Conservation (phyloP, 2,888 invertebrate genomes). For the Latheticus oryzae region DNA sequence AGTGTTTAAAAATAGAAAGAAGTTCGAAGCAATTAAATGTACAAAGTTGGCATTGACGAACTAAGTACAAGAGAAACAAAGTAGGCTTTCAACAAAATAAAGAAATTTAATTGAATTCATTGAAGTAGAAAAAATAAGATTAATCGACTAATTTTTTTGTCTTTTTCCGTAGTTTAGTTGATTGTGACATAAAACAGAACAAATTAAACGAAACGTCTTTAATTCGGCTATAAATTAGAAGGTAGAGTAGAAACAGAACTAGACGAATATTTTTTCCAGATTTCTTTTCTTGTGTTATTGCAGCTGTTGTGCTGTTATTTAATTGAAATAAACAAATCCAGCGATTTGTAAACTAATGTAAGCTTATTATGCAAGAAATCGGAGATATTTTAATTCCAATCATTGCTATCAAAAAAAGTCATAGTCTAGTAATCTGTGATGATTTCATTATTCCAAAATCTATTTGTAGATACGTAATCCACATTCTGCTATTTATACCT, state of each 20-base stretch:
- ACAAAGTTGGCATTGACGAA: constrained; percentile 33
- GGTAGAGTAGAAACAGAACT: constrained; percentile 2
- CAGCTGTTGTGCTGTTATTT: constrained; percentile 23
- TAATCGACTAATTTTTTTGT: constrained; percentile 14
- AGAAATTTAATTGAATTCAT: constrained; percentile 29
- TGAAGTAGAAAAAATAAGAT: constrained; percentile 7
- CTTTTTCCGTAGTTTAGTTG: constrained; percentile 25
- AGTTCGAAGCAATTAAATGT: constrained; percentile 16
- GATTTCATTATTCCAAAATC: constrained; percentile 23
- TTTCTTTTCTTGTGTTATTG: constrained; percentile 22
- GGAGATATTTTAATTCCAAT: too few relatives aligned
- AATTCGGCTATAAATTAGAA: constrained; percentile 20
- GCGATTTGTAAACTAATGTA: too few relatives aligned
- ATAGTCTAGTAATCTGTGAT: constrained; percentile 27
- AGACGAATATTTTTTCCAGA: constrained; percentile 14
- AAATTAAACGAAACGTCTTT: constrained; percentile 13
- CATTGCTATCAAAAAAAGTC: neutral
- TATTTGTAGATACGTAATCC: constrained; percentile 21
- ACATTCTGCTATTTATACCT: constrained; percentile 28
- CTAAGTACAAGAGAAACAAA: constrained; percentile 23
- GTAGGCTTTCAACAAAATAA: constrained; percentile 28
- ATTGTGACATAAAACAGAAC: constrained; percentile 25
- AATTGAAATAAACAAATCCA: constrained; percentile 11
- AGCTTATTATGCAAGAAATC: too few relatives aligned
- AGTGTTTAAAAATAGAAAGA: constrained; percentile 11